Evolutionary conservation across 2,797 vertebrate species (phyloP).

Genomic region (Megaceryle alcyon): DNA sequence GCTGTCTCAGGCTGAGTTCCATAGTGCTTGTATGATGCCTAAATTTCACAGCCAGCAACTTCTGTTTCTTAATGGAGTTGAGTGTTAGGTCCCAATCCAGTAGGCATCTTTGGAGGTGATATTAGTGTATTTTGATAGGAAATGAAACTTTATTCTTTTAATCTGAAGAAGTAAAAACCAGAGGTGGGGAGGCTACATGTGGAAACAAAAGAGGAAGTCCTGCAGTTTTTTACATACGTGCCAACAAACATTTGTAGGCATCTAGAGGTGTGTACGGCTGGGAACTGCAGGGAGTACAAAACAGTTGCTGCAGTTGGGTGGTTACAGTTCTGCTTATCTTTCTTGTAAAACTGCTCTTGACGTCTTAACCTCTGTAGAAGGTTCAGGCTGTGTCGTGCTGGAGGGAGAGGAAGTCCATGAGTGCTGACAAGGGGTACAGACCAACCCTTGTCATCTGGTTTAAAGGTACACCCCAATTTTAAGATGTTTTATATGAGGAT

Average conservation of each 20-base stretch:
- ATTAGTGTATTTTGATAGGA: neutral
- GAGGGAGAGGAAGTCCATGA: neutral
- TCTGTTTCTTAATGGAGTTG: neutral
- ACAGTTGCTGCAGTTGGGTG: neutral
- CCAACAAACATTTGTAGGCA: neutral
- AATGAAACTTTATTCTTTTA: neutral
- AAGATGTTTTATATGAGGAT: neutral
- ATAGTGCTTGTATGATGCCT: neutral
- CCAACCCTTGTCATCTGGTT: neutral
- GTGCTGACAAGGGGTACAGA: neutral
- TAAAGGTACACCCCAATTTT: neutral
- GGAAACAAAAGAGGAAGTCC: neutral
- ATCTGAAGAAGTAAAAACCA: neutral
- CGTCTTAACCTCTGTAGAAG: neutral
- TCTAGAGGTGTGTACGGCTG: neutral
- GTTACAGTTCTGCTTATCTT: neutral
- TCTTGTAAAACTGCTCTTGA: neutral
- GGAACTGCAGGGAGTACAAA: neutral
- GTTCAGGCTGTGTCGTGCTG: neutral
- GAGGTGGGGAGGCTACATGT: neutral
- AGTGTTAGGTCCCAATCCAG: neutral
- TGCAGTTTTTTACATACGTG: neutral
- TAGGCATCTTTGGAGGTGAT: neutral
- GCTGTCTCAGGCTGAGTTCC: neutral
- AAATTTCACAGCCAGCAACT: neutral